These are phyloP conservation scores for Falco peregrinus DNA, from an alignment of 2,797 vertebrate species.

Conservation along the genomic window DNA sequence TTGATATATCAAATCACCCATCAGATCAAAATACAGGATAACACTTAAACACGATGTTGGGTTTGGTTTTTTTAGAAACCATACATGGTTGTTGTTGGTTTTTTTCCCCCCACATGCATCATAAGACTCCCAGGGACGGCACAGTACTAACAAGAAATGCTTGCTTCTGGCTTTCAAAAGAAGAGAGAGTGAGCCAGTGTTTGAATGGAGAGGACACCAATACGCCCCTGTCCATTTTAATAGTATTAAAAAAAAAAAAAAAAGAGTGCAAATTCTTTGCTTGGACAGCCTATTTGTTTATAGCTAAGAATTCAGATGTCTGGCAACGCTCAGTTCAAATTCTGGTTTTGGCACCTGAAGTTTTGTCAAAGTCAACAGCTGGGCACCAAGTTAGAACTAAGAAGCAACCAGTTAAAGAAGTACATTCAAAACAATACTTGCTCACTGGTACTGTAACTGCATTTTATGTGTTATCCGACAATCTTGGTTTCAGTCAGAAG, in stretches of 20 bases:
- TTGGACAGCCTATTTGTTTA: neutral
- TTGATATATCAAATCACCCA: neutral
- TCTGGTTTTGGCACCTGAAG: neutral
- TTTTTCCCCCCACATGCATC: neutral
- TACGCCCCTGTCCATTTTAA: neutral
- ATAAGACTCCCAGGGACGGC: neutral
- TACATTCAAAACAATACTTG: neutral
- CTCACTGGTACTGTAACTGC: neutral
- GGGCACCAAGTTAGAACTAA: neutral
- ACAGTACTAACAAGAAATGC: neutral
- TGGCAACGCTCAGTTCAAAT: neutral
- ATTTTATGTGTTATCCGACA: neutral
- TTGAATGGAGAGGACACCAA: neutral
- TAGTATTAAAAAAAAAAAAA: neutral
- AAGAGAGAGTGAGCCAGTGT: neutral
- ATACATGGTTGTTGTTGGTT: fast-evolving
- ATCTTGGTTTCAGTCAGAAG: neutral
- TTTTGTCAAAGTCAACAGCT: neutral
- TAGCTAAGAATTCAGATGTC: neutral
- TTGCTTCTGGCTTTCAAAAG: neutral
- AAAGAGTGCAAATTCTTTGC: neutral
- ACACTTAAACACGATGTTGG: neutral
- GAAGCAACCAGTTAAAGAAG: neutral
- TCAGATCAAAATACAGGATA: neutral
- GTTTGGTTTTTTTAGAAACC: neutral